A percentile compares a stretch with the other conserved stretches of the same genome.
These are phyloP conservation scores for Trachelipus rathkii DNA, from an alignment of 1,140 invertebrate species.

Conservation along the genomic window DNA sequence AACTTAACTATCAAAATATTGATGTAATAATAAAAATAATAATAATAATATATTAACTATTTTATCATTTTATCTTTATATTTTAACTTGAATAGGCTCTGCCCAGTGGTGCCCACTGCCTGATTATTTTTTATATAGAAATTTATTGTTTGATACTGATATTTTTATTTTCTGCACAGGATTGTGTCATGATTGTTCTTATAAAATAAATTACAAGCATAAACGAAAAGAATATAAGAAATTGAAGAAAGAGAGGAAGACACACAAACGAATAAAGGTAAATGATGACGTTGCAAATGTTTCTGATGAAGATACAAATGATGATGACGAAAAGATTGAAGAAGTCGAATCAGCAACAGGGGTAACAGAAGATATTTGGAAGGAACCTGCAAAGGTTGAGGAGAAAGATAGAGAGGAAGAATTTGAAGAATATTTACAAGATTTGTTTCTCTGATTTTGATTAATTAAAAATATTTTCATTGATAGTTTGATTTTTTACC, in stretches of 20 bases:
- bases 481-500: no score
- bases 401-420: slow-evolving; percentile 22
- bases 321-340: not conserved
- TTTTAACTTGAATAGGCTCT: no score
- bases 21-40: no score
- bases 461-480: no score
- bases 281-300: not conserved
- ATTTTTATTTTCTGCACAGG: no score
- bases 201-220: not conserved
- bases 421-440: slow-evolving; percentile 28
- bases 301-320: not conserved
- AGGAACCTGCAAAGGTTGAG: slow-evolving; percentile 21
- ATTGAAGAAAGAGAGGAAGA: not conserved
- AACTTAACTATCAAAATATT: no score
- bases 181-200: not conserved
- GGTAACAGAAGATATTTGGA: slow-evolving; percentile 10
- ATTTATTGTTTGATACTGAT: no score
- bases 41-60: no score
- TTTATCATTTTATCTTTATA: no score
- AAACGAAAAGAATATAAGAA: not conserved
- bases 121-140: no score
- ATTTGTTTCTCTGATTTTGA: slow-evolving; percentile 19
- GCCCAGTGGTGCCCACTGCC: no score
- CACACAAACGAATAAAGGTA: not conserved
- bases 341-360: not conserved